phyloP scores from a whole-genome alignment of 2,113 vertebrate species.

The pig (Sus scrofa) region T2T-Sscrofa CM000822.6:70617501-70618000 shows the following conservation, averaged over 20 bases:
- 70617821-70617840: not conserved
- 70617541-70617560: too few relatives aligned
- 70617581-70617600: not conserved
- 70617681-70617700: not conserved
- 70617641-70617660: not conserved
- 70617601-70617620: not conserved
- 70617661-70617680: not conserved
- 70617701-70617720: too few relatives aligned
- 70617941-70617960: fast-evolving
- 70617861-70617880: too few relatives aligned
- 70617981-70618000: not conserved
- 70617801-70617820: not conserved
- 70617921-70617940: fast-evolving
- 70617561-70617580: not conserved
- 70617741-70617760: not conserved
- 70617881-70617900: fast-evolving
- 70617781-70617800: not conserved
- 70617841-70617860: fast-evolving
- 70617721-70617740: not conserved
- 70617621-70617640: too few relatives aligned
- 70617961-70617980: not conserved
- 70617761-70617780: not conserved
- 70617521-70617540: too few relatives aligned
- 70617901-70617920: not conserved
- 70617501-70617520: too few relatives aligned